Base-by-base conservation (phyloP, 2,113 vertebrate species). In the Siniperca chuatsi region DNA sequence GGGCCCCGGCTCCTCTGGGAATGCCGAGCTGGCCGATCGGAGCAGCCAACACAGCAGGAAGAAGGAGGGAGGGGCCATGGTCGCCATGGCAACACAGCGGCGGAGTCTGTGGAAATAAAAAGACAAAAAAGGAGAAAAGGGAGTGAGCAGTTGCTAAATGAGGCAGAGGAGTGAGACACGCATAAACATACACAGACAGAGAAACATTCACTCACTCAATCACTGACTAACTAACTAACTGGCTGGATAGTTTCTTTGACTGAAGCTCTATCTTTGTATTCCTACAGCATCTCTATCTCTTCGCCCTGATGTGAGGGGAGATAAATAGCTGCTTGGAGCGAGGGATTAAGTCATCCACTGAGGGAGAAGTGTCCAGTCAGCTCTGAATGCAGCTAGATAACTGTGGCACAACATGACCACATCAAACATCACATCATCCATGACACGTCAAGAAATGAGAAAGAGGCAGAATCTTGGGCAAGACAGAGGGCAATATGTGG, bases 1-100 rank as follows among this genome's bases (percentile, higher is more conserved):
- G 29, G 96, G 95, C 82, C 94, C 95, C 1, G 91, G 92, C 58
- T 96, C 95, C 84, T 96, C 96, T 0, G 95, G 96, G 91, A 96
- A 96, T 1, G 91, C 87, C 0, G 92, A 83, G 90, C 85, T 76
- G 48, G 90, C 90, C 57, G 87, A 74, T 78, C 69, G 95, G 78
- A 95, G 90, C 54, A 96, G 81, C 90, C 93, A 94, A 52, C 89
- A 91, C 75, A 96, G 90, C 78, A 94, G 74, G 81, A 95, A 66
- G 84, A 94, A 78, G 83, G 40, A 87, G 69, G 89, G 91, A 89
- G 81, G 88, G 82, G 73, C 86, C 76, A 78, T 68, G 25, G 92
- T 94, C 81, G 81, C 92, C 95, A 95, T 95, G 69, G 92, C 88
- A 93, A 93, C 86, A 75, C 74, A 79, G 79, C 64, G n/a, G 82